phyloP scores from a whole-genome alignment of 2,797 vertebrate genomes.

The Tapera naevia region DNA sequence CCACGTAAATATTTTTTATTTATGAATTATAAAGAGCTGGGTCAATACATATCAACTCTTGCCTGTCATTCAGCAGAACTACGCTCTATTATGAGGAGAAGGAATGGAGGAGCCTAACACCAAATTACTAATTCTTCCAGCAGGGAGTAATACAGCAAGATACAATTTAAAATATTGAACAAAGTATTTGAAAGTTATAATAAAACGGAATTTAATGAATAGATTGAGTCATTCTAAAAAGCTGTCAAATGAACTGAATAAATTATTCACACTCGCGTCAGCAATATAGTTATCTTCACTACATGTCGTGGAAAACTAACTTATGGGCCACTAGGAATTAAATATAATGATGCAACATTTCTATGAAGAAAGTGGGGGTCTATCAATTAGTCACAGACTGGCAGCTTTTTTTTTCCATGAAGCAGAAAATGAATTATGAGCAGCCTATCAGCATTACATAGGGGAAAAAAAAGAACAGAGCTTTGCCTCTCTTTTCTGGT shows the following conservation, averaged over 20 bases:
- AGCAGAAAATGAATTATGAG: background rate
- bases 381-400: background rate
- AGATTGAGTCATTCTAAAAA: constrained; percentile 38
- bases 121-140: background rate
- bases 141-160: constrained; percentile 13
- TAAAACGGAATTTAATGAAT: constrained; percentile 34
- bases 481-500: background rate
- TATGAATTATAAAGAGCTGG: background rate
- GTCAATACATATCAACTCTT: background rate
- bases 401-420: background rate
- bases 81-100: background rate
- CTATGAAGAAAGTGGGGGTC: background rate
- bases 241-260: constrained; percentile 16
- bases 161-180: constrained; percentile 48
- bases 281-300: background rate
- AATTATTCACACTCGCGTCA: constrained; percentile 14
- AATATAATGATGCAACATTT: constrained; percentile 12
- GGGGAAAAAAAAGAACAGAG: background rate
- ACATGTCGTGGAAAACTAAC: background rate
- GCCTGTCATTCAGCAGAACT: background rate
- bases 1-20: background rate
- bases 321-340: background rate
- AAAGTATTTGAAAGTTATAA: constrained; percentile 30
- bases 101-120: background rate
- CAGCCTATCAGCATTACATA: background rate